Conservation (phyloP, 2,888 invertebrate genomes). For the Noctua janthina region DNA sequence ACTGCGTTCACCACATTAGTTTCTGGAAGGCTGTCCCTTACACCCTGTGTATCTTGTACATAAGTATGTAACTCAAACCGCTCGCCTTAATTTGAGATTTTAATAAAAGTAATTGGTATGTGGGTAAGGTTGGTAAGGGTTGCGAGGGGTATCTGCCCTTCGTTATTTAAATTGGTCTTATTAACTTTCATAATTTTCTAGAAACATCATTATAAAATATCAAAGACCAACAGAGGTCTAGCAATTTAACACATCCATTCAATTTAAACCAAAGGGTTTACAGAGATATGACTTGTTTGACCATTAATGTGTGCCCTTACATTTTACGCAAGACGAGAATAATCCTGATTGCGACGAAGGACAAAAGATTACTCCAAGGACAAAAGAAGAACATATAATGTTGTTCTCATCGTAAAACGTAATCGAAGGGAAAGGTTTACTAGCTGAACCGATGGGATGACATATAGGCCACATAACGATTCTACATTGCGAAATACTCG, state of each 20-base stretch:
- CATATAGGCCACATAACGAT: conserved; percentile 44
- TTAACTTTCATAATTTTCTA: conserved; percentile 22
- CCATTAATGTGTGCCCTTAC: not conserved
- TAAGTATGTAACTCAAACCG: not conserved
- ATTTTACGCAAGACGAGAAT: conserved; percentile 3
- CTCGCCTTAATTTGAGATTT: conserved; percentile 18
- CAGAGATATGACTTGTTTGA: not conserved
- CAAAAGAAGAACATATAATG: conserved; percentile 32
- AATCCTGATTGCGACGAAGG: not conserved
- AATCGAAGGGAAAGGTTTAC: conserved; percentile 49
- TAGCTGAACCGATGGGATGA: conserved; percentile 25
- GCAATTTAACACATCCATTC: not conserved
- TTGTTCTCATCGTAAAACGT: conserved; percentile 47
- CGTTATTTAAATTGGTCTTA: conserved; percentile 44
- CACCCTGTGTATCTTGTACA: not conserved
- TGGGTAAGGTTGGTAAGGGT: conserved; percentile 14
- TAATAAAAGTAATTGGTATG: conserved; percentile 39
- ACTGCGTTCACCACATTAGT: too few species aligned
- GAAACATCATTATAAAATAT: conserved; percentile 10
- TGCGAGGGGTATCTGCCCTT: conserved; percentile 14
- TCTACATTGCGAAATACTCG: not conserved
- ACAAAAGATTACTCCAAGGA: conserved; percentile 14
- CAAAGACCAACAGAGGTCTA: not conserved
- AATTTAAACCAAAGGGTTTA: not conserved
- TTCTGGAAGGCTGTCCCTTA: too few species aligned